Base-by-base conservation (phyloP, 2,888 invertebrate species). In the Laspeyria flexula region DNA sequence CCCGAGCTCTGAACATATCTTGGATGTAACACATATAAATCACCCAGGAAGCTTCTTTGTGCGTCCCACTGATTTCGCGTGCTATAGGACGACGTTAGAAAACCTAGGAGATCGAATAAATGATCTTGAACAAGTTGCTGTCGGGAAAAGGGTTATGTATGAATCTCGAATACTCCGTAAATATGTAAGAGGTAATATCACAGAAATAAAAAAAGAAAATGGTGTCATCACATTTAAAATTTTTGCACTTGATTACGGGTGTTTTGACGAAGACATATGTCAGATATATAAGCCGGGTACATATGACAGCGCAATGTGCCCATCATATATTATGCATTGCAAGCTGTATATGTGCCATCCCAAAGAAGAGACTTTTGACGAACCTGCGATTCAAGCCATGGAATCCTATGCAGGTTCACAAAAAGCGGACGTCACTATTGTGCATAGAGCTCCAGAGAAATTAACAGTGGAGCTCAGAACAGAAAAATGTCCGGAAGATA, bases 171-270 rank as follows among this genome's bases (percentile, higher is more conserved):
- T 7, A 13, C 39, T 55, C 0, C 7, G 15, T 1, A 58, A 54
- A 25, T 51, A 29, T 41, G 66, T 61, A 1, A 50, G 65, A 29
- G 65, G 65, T 4, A 11, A 27, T 0, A 54, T 65, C 18, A 7
- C 11, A 1, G 4, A 6, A n/a, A 33, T 55, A 3, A 6, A 16
- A 12, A 23, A 6, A 1, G 2, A 7, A 0, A 7, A 25, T 1
- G 33, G n/a, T 29, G 21, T 11, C 1, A 10, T 37, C 0, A 5
- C 5, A 0, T 16, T 0, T 10, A 29, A 43, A 9, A 43, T 70
- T 9, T 49, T 30, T 33, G 65, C 65, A 7, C 25, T 65, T 18
- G 65, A 66, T 40, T 66, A 66, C 45, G 65, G 65, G 10, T 65
- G 42, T 27, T 5, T 10, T 16, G 65, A 66, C 3, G 23, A 31